Evolutionary conservation across 1,140 invertebrate species (phyloP), one percentile per base, ranked within the genome.

Genomic region (Sitophilus oryzae): DNA sequence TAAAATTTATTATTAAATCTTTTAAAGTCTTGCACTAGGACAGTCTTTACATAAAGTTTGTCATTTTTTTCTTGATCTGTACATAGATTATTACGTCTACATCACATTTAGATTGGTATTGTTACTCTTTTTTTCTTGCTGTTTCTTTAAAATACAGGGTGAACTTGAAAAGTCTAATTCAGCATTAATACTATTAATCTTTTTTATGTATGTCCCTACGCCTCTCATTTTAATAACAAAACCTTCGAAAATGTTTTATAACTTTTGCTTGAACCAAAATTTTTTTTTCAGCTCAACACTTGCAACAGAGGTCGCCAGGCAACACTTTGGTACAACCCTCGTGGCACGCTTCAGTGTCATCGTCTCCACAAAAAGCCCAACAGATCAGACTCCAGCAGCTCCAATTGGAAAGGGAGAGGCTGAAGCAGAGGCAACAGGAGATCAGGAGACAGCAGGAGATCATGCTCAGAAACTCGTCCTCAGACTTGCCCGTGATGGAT

Each of bases 391-490:
- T 93, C 44, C 88, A 91, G 64, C 88, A 88, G 49, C 68, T 95
- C 47, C 86, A 93, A 69, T 79, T 91, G 67, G 91, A 95, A 74
- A 79, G 89, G 45, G 91, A 94, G 70, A 80, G 83, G 57, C 77
- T 95, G 45, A 89, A 90, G 71, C 83, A 89, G 64, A 79, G 91
- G 53, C 89, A 92, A 71, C 87, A 90, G 70, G 91, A 94, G 76
- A 91, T 95, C 63, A 82, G 84, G 68, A 78, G 86, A 67, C 88
- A 85, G 76, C 81, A 87, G 77, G 83, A 87, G 70, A 67, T 87
- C 53, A 82, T 88, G 79, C 75, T 85, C 56, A 77, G 83, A 58
- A 80, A 74, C 54, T 81, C 75, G 52, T 76, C 77, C 3, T 78
- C 77, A 15, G 77, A 76, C 20, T 64, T 69, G 30, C 67, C 78